phyloP scores from a whole-genome alignment of 2,888 invertebrate species.

The Drosophila putrida region DNA sequence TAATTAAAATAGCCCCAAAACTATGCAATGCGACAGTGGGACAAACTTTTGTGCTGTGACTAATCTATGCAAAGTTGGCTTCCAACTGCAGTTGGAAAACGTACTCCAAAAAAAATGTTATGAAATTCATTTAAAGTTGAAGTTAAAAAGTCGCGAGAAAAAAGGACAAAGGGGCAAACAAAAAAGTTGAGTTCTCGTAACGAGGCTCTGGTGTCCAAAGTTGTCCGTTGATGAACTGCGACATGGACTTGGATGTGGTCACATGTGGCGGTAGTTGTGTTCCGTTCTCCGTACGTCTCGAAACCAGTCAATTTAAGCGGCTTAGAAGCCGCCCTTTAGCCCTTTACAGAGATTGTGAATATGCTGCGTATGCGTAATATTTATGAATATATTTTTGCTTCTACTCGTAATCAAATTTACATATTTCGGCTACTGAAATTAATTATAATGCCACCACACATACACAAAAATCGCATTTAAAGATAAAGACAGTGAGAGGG shows the following conservation, averaged over 20 bases:
- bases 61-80: conserved; percentile 65
- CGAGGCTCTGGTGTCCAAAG: conserved; percentile 57
- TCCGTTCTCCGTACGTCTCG: conserved; percentile 20
- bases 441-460: conserved; percentile 70
- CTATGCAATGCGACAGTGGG: conserved; percentile 40
- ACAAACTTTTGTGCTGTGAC: conserved; percentile 34
- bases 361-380: conserved; percentile 69
- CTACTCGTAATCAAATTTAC: conserved; percentile 69
- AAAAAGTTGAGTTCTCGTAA: conserved; percentile 62
- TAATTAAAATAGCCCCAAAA: conserved; percentile 55
- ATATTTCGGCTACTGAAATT: conserved; percentile 76
- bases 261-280: conserved; percentile 48
- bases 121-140: conserved; percentile 74
- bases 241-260: conserved; percentile 37
- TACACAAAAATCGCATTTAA: conserved; percentile 32
- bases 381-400: conserved; percentile 65
- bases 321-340: conserved; percentile 59
- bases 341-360: conserved; percentile 31
- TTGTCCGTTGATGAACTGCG: conserved; percentile 72
- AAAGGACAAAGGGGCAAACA: conserved; percentile 35
- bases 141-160: conserved; percentile 69
- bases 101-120: conserved; percentile 54
- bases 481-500: conserved; percentile 23
- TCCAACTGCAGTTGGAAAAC: conserved; percentile 32
- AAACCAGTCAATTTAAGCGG: conserved; percentile 73